Percentiles rank a stretch among this genome's conserved stretches.
Conservation (phyloP, 23 tunicate genomes). For the Ciona savignyi region DNA sequence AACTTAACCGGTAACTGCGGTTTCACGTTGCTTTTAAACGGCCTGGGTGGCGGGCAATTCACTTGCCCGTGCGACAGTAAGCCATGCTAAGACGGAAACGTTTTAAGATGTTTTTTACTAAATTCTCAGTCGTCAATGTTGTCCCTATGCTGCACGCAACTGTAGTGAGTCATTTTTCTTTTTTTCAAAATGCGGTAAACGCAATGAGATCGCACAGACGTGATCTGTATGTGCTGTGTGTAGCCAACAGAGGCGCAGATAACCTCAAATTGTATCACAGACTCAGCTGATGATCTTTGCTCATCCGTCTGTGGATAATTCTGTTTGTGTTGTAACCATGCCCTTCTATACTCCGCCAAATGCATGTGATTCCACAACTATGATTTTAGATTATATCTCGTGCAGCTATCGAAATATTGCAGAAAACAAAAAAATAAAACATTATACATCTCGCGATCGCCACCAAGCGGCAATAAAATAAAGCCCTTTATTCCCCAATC, state of each 20-base stretch:
- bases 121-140: neutral
- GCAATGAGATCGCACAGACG: neutral
- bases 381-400: too few relatives aligned
- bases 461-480: too few relatives aligned
- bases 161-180: neutral
- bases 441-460: too few relatives aligned
- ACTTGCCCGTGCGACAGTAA: neutral
- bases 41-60: neutral
- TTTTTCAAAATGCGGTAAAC: neutral
- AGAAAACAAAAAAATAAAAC: too few relatives aligned
- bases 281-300: neutral
- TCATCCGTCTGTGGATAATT: neutral
- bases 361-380: too few relatives aligned
- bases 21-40: neutral
- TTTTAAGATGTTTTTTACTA: neutral
- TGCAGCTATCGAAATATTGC: too few relatives aligned
- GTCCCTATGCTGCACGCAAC: neutral
- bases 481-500: too few relatives aligned
- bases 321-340: neutral
- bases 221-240: too few relatives aligned
- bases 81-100: neutral
- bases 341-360: neutral
- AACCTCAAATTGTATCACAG: neutral
- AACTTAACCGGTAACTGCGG: neutral
- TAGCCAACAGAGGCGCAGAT: too few relatives aligned